Evolutionary conservation across 2,113 vertebrate genomes (phyloP), one percentile per base, ranked within the genome.

Genomic region (Tetraodon nigroviridis): DNA sequence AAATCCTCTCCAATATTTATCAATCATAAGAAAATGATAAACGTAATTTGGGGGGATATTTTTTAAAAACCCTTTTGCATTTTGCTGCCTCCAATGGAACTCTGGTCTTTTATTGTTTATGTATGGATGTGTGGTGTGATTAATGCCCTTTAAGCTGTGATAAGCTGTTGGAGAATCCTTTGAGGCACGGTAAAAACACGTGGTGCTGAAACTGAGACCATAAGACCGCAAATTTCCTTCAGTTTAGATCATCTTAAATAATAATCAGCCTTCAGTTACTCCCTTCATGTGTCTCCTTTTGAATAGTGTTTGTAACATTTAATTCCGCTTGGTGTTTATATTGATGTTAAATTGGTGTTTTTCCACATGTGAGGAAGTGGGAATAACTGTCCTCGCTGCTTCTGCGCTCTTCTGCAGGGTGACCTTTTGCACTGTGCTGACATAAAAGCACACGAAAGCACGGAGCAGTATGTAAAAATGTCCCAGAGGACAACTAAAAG

Each of bases 391-490:
- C 21, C 6, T 45, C 45, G 47, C 29, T 32, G 3, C 27, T 52
- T 37, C 4, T 67, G 8, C 22, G 2, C 45, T 11, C 20, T 6
- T n/a, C 16, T 32, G 17, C 64, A 87, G 76, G 72, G 67, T 84
- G 67, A 81, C 51, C 29, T 48, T 61, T 58, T 80, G 73, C 52
- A 52, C 52, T 59, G 19, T 67, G 67, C 20, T 70, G 81, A 76
- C 58, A 85, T 83, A 82, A 79, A 55, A 77, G 63, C 47, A 76
- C 58, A 85, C 82, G 83, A 79, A 55, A 77, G 63, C 47, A 69
- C 58, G 17, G 50, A 71, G 67, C 69, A 82, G 40, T 55, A 76
- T 56, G 55, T 89, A 84, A 91, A 87, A 79, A 91, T 89, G 89
- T 83, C 64, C 79, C 76, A 81, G 75, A 88, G 77, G 58, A 19